Evolutionary conservation across 2,113 vertebrate genomes (phyloP).

Genomic region (Onychorhynchus coronatus): DNA sequence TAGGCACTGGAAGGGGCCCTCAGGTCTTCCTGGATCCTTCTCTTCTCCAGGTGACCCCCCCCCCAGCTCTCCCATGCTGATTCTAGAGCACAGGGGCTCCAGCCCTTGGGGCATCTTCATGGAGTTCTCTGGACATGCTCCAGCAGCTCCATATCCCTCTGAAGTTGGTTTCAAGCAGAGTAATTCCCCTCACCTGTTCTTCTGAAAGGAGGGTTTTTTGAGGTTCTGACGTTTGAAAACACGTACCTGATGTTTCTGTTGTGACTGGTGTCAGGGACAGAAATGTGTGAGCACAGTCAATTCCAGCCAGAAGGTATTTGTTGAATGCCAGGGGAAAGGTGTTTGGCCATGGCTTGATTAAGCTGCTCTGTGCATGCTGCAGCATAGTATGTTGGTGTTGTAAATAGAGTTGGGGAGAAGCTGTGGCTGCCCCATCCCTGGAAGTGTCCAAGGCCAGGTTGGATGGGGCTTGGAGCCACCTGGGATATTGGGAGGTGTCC

Average conservation of each 20-base stretch:
- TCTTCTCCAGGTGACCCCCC: not conserved
- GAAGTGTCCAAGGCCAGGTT: fast-evolving
- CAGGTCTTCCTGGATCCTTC: not conserved
- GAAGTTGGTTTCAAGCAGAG: fast-evolving
- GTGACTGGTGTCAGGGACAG: not conserved
- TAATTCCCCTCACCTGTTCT: not conserved
- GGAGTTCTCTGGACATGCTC: not conserved
- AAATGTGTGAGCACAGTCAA: not conserved
- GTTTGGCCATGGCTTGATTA: not conserved
- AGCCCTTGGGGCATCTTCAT: fast-evolving
- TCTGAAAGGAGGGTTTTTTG: not conserved
- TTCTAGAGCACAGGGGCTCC: not conserved
- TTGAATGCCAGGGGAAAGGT: not conserved
- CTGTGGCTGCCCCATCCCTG: not conserved
- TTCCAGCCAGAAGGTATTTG: not conserved
- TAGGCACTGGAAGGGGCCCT: not conserved
- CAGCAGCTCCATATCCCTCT: not conserved
- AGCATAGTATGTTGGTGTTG: not conserved
- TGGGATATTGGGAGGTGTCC: not conserved
- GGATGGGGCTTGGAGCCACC: not conserved
- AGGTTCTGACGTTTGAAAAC: not conserved
- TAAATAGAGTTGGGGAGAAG: not conserved
- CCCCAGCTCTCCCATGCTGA: not conserved
- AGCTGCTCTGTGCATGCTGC: not conserved
- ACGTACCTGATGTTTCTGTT: fast-evolving